Conservation (phyloP, 2,888 invertebrate species). For the Trichopoda pennipes region DNA sequence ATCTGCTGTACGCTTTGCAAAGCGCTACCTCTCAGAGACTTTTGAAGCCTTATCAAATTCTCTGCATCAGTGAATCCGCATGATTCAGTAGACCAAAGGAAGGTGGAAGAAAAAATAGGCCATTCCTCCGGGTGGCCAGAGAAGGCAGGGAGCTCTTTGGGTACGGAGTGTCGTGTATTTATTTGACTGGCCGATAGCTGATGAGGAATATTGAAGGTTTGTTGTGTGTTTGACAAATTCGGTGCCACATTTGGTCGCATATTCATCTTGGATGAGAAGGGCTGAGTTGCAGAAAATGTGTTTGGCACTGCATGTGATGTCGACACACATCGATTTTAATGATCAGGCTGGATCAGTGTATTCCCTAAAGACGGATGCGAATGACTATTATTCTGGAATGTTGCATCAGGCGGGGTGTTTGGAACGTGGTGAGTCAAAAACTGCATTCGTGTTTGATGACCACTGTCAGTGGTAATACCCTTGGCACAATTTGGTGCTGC, state of each 20-base stretch:
- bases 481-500: slow-evolving; percentile 37
- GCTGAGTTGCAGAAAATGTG: no score
- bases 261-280: no score
- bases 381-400: not conserved
- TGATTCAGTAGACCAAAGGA: slow-evolving; percentile 37
- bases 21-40: no score
- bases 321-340: no score
- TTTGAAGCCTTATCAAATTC: not conserved
- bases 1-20: no score
- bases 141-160: slow-evolving; percentile 34
- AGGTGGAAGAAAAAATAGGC: slow-evolving; percentile 43
- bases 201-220: not conserved
- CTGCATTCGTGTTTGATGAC: slow-evolving; percentile 5
- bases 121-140: slow-evolving; percentile 51
- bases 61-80: slow-evolving; percentile 16
- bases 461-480: not conserved
- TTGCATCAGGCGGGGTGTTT: not conserved
- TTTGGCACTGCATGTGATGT: no score
- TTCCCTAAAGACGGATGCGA: not conserved
- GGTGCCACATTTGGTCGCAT: no score
- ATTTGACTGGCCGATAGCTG: slow-evolving; percentile 13
- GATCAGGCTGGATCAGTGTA: no score
- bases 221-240: not conserved
- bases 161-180: not conserved
- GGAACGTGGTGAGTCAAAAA: not conserved